A percentile compares a stretch with the other conserved stretches of the same genome.
phyloP scores from a whole-genome alignment of 2,113 vertebrate genomes.

The Atherinomorus stipes region DNA sequence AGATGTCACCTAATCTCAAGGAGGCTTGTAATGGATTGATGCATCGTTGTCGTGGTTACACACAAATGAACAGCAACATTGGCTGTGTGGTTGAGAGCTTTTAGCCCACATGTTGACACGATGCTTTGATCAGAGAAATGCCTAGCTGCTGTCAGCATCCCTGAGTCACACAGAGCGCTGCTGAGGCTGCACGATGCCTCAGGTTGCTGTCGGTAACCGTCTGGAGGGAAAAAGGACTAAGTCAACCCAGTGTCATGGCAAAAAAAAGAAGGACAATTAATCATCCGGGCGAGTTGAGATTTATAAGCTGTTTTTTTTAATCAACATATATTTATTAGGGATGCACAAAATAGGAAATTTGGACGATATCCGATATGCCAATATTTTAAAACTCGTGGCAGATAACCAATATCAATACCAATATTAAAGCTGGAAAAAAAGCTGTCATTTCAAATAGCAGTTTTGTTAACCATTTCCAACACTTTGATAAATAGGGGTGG shows the following conservation, averaged over 20 bases:
- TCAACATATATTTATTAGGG: too few relatives aligned
- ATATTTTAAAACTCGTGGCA: too few relatives aligned
- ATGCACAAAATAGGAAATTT: too few relatives aligned
- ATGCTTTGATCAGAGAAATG: slow-evolving; percentile 21
- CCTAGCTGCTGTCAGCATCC: neutral
- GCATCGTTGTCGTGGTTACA: slow-evolving; percentile 42
- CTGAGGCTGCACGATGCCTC: slow-evolving; percentile 13
- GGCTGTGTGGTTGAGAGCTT: slow-evolving; percentile 28
- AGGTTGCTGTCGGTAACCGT: neutral
- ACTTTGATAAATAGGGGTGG: too few relatives aligned
- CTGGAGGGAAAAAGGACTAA: slow-evolving; percentile 22
- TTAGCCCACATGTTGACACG: slow-evolving; percentile 24
- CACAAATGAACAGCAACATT: slow-evolving; percentile 34
- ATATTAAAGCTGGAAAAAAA: too few relatives aligned
- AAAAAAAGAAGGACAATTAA: too few relatives aligned
- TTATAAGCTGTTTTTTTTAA: too few relatives aligned
- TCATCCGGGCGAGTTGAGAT: too few relatives aligned
- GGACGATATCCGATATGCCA: too few relatives aligned
- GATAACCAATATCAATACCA: too few relatives aligned
- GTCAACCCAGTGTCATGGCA: slow-evolving; percentile 12
- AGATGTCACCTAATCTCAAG: slow-evolving; percentile 27
- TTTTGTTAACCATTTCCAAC: too few relatives aligned
- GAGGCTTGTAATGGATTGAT: slow-evolving; percentile 7
- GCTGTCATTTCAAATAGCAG: too few relatives aligned
- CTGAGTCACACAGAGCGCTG: slow-evolving; percentile 9